Conservation (phyloP, 2,888 invertebrate genomes). For the Monoplex corrugatus region DNA sequence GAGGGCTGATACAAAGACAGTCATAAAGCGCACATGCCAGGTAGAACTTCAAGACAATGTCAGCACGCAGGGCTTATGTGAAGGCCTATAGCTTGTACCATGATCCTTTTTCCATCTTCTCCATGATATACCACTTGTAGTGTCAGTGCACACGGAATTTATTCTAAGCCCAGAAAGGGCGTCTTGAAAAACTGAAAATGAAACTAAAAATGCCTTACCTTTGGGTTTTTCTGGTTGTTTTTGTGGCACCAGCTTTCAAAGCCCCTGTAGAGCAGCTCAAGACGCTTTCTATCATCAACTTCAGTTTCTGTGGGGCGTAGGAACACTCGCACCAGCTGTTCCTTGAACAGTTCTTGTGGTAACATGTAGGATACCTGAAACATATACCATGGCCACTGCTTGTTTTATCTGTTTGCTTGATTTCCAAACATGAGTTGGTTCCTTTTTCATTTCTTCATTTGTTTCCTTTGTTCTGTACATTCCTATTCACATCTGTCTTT, state of each 20-base stretch:
- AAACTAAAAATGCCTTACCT: not conserved
- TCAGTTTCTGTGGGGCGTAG: conserved; percentile 6
- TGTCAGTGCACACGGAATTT: too few species aligned
- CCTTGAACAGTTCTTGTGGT: conserved; percentile 37
- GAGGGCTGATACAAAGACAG: too few species aligned
- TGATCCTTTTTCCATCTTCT: too few species aligned
- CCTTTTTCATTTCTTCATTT: too few species aligned
- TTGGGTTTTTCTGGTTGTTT: conserved; percentile 23
- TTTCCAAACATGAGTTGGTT: too few species aligned
- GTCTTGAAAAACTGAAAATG: too few species aligned
- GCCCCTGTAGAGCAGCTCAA: not conserved
- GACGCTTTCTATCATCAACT: not conserved
- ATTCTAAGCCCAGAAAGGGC: too few species aligned
- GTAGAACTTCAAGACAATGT: not conserved
- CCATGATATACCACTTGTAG: too few species aligned
- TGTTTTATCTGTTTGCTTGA: too few species aligned
- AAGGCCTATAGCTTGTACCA: too few species aligned
- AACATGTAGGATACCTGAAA: conserved; percentile 43
- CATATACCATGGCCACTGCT: not conserved
- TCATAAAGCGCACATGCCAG: not conserved
- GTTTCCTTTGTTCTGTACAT: too few species aligned
- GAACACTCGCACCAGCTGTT: conserved; percentile 45
- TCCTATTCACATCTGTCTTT: too few species aligned
- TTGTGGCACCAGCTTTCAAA: conserved; percentile 29
- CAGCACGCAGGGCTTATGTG: not conserved